Conservation (phyloP, 2,797 vertebrate species). For the Calcarius lapponicus region DNA sequence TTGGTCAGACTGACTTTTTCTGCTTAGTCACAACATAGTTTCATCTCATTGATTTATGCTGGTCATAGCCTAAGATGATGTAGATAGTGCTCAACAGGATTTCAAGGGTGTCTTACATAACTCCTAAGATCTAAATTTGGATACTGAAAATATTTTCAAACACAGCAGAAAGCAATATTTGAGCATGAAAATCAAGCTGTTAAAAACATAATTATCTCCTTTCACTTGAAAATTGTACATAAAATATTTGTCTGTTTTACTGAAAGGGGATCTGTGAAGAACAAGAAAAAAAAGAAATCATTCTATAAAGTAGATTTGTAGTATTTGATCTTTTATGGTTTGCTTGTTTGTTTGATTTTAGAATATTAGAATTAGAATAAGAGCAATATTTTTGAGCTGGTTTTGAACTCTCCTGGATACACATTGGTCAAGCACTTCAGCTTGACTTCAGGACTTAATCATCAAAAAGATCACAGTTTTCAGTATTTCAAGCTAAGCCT, state of each 20-base stretch:
- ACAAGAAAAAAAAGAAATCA: not conserved
- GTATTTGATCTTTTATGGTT: not conserved
- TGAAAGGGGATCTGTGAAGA: not conserved
- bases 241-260: not conserved
- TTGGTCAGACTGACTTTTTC: not conserved
- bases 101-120: not conserved
- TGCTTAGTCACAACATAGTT: not conserved
- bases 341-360: not conserved
- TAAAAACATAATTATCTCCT: not conserved
- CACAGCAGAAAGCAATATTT: not conserved
- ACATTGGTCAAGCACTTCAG: not conserved
- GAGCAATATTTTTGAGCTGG: not conserved
- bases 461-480: not conserved
- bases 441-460: not conserved
- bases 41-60: not conserved
- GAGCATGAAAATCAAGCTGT: not conserved
- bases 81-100: not conserved
- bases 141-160: not conserved
- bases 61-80: rapidly evolving
- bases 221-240: not conserved
- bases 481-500: not conserved
- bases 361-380: not conserved
- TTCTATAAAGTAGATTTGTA: not conserved
- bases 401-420: not conserved
- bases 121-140: not conserved